These are phyloP conservation scores for Alces alces DNA, from an alignment of 2,113 vertebrate species.

Conservation along the genomic window DNA sequence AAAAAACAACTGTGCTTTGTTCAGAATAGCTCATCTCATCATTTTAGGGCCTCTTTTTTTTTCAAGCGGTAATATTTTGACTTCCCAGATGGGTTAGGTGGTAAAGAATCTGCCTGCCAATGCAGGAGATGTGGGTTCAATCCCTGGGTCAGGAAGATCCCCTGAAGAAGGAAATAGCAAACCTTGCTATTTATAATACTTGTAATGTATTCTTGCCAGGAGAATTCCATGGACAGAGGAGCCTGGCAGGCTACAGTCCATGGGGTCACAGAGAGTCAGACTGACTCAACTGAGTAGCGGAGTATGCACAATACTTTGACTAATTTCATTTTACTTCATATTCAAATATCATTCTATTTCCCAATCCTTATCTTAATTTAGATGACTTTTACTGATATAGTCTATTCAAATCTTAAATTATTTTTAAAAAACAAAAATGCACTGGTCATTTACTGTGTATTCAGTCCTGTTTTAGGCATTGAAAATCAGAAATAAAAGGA, in stretches of 20 bases:
- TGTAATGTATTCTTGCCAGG: too few species aligned
- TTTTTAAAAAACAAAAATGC: neutral
- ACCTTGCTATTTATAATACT: too few species aligned
- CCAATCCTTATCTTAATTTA: neutral
- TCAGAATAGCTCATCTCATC: neutral
- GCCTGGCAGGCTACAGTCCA: too few species aligned
- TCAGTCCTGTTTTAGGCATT: neutral
- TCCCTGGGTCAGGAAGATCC: too few species aligned
- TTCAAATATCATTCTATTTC: neutral
- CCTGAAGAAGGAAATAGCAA: too few species aligned
- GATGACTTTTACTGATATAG: neutral
- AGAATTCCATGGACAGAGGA: too few species aligned
- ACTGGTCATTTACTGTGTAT: neutral
- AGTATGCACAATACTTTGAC: neutral
- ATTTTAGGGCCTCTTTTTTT: neutral
- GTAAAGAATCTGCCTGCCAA: too few species aligned
- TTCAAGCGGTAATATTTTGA: neutral
- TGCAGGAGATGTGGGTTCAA: too few species aligned
- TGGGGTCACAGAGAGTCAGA: too few species aligned
- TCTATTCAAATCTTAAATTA: neutral
- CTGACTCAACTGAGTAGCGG: too few species aligned
- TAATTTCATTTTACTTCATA: neutral
- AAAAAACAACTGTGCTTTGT: neutral
- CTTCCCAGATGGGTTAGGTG: too few species aligned
- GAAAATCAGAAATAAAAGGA: neutral